phyloP scores from a whole-genome alignment of 2,888 invertebrate genomes.

The Cheilosia soror region DNA sequence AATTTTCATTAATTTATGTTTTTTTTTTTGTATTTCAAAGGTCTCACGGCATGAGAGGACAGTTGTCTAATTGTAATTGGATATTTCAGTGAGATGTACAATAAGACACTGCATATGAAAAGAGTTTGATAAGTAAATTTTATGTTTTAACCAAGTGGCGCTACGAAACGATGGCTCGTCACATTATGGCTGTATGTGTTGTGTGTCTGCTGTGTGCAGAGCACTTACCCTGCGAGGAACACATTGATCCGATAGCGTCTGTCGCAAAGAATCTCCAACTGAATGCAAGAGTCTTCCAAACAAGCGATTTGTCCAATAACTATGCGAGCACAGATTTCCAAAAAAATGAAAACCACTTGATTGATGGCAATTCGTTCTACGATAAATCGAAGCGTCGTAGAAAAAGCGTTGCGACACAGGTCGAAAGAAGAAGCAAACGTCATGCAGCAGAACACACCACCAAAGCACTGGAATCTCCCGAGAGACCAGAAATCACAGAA shows the following conservation, averaged over 20 bases:
- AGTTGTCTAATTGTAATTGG: slow-evolving; percentile 16
- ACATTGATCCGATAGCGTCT: slow-evolving; percentile 84
- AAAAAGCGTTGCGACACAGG: slow-evolving; percentile 37
- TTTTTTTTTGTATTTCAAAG: background rate
- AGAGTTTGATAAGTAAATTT: slow-evolving; percentile 33
- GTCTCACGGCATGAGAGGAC: slow-evolving; percentile 33
- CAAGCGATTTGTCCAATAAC: slow-evolving; percentile 57
- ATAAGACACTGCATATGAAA: slow-evolving; percentile 7
- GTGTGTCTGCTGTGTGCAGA: slow-evolving; percentile 92
- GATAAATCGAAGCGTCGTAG: slow-evolving; percentile 65
- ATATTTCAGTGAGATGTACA: slow-evolving; percentile 18
- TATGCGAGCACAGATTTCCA: slow-evolving; percentile 32
- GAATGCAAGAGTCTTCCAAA: slow-evolving; percentile 79
- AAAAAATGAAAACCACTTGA: slow-evolving; percentile 44
- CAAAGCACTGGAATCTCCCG: slow-evolving; percentile 72
- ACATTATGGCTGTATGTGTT: slow-evolving; percentile 92
- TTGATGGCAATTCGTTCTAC: slow-evolving; percentile 48
- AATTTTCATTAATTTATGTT: slow-evolving; percentile 30
- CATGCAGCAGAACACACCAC: slow-evolving; percentile 79
- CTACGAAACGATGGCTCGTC: slow-evolving; percentile 85
- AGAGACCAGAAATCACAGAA: slow-evolving; percentile 84
- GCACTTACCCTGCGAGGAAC: slow-evolving; percentile 90
- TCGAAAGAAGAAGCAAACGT: slow-evolving; percentile 78
- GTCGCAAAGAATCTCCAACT: slow-evolving; percentile 74
- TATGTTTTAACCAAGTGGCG: slow-evolving; percentile 39